Conservation (phyloP, 2,113 vertebrate species). For the Hepsetus odoe region DNA sequence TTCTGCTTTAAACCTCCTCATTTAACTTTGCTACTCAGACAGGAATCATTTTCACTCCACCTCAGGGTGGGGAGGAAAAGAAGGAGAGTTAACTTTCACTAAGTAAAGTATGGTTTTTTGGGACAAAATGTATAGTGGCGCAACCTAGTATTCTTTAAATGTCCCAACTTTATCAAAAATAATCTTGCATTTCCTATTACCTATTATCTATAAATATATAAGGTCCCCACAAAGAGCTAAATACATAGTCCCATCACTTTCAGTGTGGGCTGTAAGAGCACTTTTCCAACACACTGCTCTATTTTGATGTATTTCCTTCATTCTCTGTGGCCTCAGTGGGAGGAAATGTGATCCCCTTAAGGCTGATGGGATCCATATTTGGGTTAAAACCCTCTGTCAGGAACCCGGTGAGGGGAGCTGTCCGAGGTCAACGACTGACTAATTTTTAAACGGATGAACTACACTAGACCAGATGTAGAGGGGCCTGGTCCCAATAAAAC, state of each 20-base stretch:
- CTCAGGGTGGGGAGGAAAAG: no score
- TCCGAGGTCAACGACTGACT: conserved; percentile 71
- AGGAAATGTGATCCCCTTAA: conserved; percentile 60
- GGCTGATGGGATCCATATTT: conserved; percentile 63
- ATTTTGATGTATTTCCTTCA: conserved; percentile 25
- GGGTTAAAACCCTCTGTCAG: conserved; percentile 61
- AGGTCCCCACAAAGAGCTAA: not conserved
- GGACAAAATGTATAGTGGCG: no score
- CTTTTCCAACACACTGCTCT: conserved; percentile 15
- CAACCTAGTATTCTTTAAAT: no score
- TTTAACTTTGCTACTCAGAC: no score
- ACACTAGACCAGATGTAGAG: conserved; percentile 69
- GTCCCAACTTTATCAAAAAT: not conserved
- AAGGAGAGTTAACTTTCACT: no score
- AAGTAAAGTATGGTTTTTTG: no score
- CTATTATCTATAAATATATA: not conserved
- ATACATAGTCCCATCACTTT: not conserved
- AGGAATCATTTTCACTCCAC: no score
- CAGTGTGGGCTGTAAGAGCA: conserved; percentile 2
- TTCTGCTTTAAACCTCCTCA: no score
- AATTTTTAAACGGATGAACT: conserved; percentile 74
- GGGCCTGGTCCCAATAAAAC: conserved; percentile 71
- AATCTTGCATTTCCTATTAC: no score
- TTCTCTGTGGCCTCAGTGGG: conserved; percentile 44
- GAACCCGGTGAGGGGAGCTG: conserved; percentile 64